phyloP scores from a whole-genome alignment of 1,140 invertebrate species.

The Zophobas atratus region DNA sequence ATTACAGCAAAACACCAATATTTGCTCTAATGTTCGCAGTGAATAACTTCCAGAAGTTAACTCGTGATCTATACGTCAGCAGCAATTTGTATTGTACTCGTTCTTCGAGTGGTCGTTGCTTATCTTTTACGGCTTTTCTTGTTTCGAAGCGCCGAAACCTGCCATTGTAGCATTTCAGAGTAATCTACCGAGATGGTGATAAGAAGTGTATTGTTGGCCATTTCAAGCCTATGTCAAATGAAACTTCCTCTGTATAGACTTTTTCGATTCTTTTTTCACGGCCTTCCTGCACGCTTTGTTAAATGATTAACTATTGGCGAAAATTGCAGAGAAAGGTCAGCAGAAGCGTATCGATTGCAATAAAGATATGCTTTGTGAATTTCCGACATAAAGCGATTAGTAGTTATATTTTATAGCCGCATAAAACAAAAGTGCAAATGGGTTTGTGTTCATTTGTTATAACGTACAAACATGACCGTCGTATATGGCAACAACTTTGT shows the following conservation, averaged over 20 bases:
- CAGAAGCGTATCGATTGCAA: constrained; percentile 1
- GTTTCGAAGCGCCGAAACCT: constrained; percentile 28
- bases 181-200: constrained; percentile 32
- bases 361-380: neutral
- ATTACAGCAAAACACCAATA: too few relatives aligned
- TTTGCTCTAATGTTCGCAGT: neutral
- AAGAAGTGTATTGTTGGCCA: constrained; percentile 29
- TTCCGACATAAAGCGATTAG: constrained; percentile 14
- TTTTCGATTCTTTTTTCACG: neutral
- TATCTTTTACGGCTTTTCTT: constrained; percentile 42
- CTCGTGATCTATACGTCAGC: constrained; percentile 23
- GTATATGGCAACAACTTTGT: too few relatives aligned
- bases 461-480: constrained; percentile 7
- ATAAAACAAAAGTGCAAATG: constrained; percentile 30
- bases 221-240: constrained; percentile 31
- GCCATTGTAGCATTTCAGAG: constrained; percentile 36
- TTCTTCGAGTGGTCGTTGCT: constrained; percentile 23
- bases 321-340: neutral
- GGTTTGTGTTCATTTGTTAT: constrained; percentile 33
- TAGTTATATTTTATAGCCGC: constrained; percentile 13
- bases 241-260: constrained; percentile 2
- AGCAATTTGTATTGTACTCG: constrained; percentile 38
- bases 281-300: neutral
- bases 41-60: constrained; percentile 9
- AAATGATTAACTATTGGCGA: neutral